Evolutionary conservation across 1,140 invertebrate genomes (phyloP).

Genomic region (Drosophila pallidifrons): DNA sequence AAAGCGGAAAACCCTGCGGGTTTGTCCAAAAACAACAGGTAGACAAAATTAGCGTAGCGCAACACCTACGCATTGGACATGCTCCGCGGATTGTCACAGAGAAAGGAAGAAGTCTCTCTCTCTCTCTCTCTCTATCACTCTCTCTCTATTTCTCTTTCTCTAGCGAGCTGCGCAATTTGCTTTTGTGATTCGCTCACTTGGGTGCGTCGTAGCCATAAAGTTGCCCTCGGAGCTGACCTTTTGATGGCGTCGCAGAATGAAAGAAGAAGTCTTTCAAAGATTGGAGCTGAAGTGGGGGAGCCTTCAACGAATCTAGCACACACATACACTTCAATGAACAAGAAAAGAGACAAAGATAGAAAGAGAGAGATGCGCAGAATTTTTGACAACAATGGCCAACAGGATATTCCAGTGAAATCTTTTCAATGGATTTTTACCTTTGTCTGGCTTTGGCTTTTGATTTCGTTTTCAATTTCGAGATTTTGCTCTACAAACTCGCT

Average conservation of each 20-base stretch:
- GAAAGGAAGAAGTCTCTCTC: not conserved
- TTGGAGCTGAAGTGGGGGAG: not conserved
- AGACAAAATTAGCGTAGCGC: slow-evolving; percentile 43
- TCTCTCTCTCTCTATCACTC: not conserved
- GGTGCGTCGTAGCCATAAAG: slow-evolving; percentile 14
- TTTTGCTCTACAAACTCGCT: slow-evolving; percentile 58
- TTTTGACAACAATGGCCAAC: slow-evolving; percentile 60
- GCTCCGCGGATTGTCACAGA: slow-evolving; percentile 18
- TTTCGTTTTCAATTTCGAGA: slow-evolving; percentile 46
- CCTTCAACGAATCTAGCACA: not conserved
- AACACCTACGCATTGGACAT: slow-evolving; percentile 37
- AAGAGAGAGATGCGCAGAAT: slow-evolving; percentile 38
- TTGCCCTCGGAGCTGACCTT: slow-evolving; percentile 48
- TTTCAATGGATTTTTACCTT: slow-evolving; percentile 50
- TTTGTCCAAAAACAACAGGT: slow-evolving; percentile 46
- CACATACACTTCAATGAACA: slow-evolving; percentile 44
- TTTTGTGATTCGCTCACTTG: slow-evolving; percentile 2
- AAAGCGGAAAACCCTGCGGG: slow-evolving; percentile 21
- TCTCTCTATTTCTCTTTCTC: not conserved
- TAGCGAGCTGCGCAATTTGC: slow-evolving; percentile 42
- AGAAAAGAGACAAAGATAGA: slow-evolving; percentile 22
- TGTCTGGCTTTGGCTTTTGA: slow-evolving; percentile 43
- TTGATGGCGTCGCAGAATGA: slow-evolving; percentile 16
- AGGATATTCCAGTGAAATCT: slow-evolving; percentile 74
- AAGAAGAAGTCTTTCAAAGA: slow-evolving; percentile 2